These are phyloP conservation scores for Oophaga pumilio DNA, from an alignment of 2,113 vertebrate genomes.

Conservation along the genomic window DNA sequence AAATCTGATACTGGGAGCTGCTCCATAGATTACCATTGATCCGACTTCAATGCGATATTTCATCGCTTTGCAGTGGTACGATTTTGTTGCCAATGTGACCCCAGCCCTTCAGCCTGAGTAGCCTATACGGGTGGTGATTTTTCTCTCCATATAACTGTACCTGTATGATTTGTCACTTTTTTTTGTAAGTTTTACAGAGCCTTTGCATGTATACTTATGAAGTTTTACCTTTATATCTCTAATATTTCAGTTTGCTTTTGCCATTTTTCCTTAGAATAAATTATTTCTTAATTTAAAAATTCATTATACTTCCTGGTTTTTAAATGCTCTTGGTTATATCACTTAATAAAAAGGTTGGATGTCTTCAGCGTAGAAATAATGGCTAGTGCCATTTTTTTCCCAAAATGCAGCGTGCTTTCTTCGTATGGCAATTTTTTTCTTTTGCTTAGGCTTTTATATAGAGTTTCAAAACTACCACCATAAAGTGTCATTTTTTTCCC, in stretches of 20 bases:
- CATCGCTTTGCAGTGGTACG: too few species aligned
- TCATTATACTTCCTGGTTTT: neutral
- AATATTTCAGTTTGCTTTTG: neutral
- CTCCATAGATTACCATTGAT: too few species aligned
- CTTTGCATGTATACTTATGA: constrained; percentile 5
- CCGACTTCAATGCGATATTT: too few species aligned
- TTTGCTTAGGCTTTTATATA: too few species aligned
- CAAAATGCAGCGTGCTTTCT: too few species aligned
- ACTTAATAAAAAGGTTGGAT: neutral
- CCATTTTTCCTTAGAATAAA: constrained; percentile 26
- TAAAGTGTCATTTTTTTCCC: too few species aligned
- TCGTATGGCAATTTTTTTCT: too few species aligned
- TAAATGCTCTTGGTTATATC: neutral
- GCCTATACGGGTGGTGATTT: neutral
- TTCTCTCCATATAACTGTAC: neutral
- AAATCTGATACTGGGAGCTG: too few species aligned
- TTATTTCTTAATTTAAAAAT: constrained; percentile 15
- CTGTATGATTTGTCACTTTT: neutral
- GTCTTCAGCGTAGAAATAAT: neutral
- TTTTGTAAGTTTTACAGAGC: neutral
- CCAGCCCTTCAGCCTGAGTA: neutral
- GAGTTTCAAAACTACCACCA: too few species aligned
- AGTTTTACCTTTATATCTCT: neutral
- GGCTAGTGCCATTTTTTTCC: too few species aligned
- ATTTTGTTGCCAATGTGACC: too few species aligned